These are phyloP conservation scores for Nemurella pictetii DNA, from an alignment of 2,888 invertebrate genomes.

Conservation along the genomic window DNA sequence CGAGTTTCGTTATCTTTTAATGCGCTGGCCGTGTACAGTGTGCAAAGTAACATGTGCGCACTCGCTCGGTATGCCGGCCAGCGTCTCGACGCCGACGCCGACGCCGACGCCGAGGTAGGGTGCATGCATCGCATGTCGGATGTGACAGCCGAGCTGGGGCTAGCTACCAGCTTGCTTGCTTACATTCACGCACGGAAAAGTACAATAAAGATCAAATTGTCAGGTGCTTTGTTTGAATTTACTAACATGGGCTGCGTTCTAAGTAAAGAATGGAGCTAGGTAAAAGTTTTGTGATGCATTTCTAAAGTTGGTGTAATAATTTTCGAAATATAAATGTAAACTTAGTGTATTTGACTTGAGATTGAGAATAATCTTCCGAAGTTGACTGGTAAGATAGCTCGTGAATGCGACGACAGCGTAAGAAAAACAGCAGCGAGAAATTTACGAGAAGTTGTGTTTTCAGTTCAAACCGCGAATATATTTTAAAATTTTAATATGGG, in stretches of 20 bases:
- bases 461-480: neutral
- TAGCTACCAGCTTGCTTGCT: neutral
- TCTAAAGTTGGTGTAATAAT: neutral
- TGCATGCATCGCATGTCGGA: slow-evolving; percentile 10
- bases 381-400: neutral
- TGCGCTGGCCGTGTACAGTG: neutral
- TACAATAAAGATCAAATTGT: slow-evolving; percentile 15
- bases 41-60: neutral
- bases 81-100: neutral
- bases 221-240: slow-evolving; percentile 9
- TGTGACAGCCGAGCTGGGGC: neutral
- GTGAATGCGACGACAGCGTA: neutral
- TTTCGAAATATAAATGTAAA: neutral
- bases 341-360: neutral
- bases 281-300: neutral
- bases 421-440: neutral
- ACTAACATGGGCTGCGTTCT: neutral
- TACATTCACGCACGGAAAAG: slow-evolving; percentile 6
- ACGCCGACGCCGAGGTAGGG: neutral
- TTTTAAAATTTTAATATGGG: neutral
- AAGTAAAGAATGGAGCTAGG: neutral
- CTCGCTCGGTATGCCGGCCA: neutral
- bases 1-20: neutral
- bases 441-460: neutral
- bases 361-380: neutral